Evolutionary conservation across 2,888 invertebrate species (phyloP).

Genomic region (Acanthopleura granulata): DNA sequence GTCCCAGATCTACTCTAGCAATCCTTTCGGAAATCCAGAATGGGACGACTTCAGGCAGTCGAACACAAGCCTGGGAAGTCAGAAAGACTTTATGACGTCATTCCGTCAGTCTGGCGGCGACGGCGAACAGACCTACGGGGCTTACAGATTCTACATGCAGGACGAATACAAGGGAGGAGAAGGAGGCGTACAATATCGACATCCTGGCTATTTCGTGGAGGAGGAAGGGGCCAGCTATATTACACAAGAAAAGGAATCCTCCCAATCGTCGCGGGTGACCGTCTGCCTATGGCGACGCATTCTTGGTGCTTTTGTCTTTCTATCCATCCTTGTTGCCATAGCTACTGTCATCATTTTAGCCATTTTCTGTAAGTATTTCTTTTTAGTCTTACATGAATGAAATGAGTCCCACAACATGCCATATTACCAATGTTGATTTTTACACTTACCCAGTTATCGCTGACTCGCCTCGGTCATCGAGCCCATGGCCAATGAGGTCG

Average conservation of each 20-base stretch:
- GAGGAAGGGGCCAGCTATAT: not conserved
- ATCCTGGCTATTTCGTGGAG: not conserved
- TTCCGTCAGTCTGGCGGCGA: not conserved
- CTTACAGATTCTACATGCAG: constrained; percentile 1
- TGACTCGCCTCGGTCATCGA: too few relatives aligned
- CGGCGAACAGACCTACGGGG: not conserved
- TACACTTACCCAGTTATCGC: too few relatives aligned
- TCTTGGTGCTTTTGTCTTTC: not conserved
- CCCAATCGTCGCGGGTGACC: not conserved
- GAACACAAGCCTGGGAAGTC: not conserved
- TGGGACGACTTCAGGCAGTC: constrained; percentile 4
- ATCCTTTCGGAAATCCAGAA: constrained; percentile 1
- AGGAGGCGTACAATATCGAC: not conserved
- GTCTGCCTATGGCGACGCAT: not conserved
- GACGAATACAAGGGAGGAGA: not conserved
- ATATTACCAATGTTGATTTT: too few relatives aligned
- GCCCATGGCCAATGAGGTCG: too few relatives aligned
- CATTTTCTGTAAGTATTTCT: constrained; percentile 15
- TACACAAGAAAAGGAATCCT: not conserved
- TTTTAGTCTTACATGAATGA: too few relatives aligned
- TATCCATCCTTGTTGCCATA: not conserved
- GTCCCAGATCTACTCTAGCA: not conserved
- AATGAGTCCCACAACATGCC: too few relatives aligned
- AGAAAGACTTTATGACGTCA: not conserved
- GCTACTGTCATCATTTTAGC: not conserved